Conservation (phyloP, 1,140 invertebrate species). For the Lucilia cuprina region DNA sequence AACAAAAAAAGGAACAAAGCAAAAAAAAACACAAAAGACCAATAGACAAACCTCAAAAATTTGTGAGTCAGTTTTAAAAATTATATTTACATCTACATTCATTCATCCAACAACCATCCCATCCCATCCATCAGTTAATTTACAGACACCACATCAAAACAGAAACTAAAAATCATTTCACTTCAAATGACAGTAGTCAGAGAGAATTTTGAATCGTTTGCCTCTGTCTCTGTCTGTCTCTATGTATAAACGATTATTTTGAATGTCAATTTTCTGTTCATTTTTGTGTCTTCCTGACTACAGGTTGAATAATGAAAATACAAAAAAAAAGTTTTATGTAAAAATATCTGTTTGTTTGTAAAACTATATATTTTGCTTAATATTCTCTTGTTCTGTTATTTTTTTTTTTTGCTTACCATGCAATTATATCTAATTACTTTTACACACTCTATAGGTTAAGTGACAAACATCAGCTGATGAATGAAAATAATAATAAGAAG, state of each 20-base stretch:
- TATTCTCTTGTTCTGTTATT: background rate
- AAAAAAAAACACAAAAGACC: background rate
- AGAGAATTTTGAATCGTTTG: background rate
- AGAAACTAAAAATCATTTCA: background rate
- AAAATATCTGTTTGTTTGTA: no score
- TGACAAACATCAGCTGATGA: slow-evolving; percentile 3
- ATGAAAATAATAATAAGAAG: background rate
- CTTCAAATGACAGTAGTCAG: background rate
- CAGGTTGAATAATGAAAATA: background rate
- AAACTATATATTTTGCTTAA: no score
- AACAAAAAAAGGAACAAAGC: background rate
- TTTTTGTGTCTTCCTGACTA: background rate
- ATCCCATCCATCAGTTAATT: background rate
- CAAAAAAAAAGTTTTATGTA: background rate
- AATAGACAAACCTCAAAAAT: background rate
- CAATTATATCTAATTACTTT: slow-evolving; percentile 3
- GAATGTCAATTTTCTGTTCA: background rate
- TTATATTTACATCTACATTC: background rate
- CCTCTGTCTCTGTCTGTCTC: background rate
- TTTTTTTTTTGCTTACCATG: slow-evolving; percentile 13
- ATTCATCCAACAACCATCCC: no score
- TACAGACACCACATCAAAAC: background rate
- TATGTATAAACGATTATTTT: background rate
- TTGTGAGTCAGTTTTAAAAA: background rate
- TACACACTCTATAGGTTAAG: background rate